Conservation (phyloP, 2,888 invertebrate species). For the Hetaerina titia region DNA sequence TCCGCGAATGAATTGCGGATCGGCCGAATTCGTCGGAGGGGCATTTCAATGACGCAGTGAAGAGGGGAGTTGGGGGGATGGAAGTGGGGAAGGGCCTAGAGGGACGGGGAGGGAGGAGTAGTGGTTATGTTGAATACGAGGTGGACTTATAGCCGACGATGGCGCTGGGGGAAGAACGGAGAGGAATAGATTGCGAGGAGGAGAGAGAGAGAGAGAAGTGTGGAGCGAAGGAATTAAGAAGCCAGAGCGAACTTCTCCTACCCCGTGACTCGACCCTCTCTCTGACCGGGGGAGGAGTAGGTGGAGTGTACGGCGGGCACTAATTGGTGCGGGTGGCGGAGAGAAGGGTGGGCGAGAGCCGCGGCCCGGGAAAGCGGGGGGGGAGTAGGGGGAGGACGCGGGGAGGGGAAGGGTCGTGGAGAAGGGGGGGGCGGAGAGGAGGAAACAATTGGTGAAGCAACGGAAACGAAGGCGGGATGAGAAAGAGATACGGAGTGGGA, state of each 20-base stretch:
- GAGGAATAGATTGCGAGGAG: background rate
- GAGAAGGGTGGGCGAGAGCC: background rate
- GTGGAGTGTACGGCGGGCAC: background rate
- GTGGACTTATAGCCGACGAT: background rate
- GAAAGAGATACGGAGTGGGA: background rate
- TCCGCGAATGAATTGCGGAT: too few species aligned
- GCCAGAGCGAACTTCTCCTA: background rate
- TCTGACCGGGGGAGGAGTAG: conserved; percentile 10
- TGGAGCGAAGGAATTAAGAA: background rate
- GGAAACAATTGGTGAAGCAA: background rate
- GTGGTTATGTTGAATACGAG: background rate
- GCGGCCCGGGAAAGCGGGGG: background rate
- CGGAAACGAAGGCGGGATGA: background rate
- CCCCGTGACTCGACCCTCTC: background rate
- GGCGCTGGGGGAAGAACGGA: background rate
- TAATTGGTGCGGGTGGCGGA: background rate
- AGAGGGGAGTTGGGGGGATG: too few species aligned
- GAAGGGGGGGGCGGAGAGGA: background rate
- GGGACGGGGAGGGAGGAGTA: background rate
- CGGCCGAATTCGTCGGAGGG: too few species aligned
- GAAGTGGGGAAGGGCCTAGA: too few species aligned
- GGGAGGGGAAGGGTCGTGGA: background rate
- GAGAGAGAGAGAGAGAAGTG: background rate
- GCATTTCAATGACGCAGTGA: too few species aligned
- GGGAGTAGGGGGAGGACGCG: background rate